Evolutionary conservation across 2,797 vertebrate genomes (phyloP), one percentile per base, ranked within the genome.

Genomic region (Anabas testudineus): DNA sequence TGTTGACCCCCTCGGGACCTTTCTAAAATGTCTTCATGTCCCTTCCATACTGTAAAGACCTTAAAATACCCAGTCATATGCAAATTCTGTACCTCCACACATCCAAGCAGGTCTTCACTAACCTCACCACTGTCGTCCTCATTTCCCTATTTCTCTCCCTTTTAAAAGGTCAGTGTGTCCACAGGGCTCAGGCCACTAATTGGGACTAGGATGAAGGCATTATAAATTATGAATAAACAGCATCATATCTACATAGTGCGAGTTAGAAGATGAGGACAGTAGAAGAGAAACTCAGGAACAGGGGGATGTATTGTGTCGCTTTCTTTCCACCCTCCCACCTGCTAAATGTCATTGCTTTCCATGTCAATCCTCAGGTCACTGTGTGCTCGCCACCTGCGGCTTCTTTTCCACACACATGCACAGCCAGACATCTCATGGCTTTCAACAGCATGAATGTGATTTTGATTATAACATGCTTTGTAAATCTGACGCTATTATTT

Each of bases 171-270:
- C 75, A 81, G 39, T 0, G 1, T 54, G 36, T 69, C 67, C 52
- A 48, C 26, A 39, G 70, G 57, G 51, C 28, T 64, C 34, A 56
- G 61, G 28, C 22, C 64, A 61, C 36, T 71, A 56, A 85, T 71
- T 61, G 41, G 32, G 45, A 39, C 14, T 1, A 19, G 21, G 39
- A 78, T 37, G 49, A 80, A 37, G 58, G 7, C 37, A 9, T 73
- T 62, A 67, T 81, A 74, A 81, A 82, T 74, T 74, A 81, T 78
- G 61, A 59, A 83, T 74, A 22, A 68, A 32, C 30, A 49, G 30
- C 59, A 18, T 36, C 60, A 45, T 64, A 7, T 21, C n/a, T 46
- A 8, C 49, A 46, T n/a, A 13, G 7, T 36, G 39, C 32, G 72
- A 63, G 21, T 14, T 63, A 15, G 18, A 72, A 49, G 21, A 47